These are phyloP conservation scores for Netelia fuscicornis DNA, from an alignment of 2,888 invertebrate species.

Conservation along the genomic window DNA sequence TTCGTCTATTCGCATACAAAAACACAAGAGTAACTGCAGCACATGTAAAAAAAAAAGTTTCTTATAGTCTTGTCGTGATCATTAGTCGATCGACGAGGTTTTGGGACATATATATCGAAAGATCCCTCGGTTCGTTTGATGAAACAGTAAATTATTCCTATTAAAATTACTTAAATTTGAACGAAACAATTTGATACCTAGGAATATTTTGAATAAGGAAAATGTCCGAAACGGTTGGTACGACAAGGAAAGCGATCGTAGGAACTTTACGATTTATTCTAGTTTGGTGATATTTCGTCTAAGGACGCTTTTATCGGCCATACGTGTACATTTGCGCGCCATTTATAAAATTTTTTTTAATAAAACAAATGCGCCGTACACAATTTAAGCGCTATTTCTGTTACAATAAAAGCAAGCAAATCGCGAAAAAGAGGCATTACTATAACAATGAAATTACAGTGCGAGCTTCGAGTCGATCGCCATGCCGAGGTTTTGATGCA, in stretches of 20 bases:
- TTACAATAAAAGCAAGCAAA: neutral
- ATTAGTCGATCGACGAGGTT: neutral
- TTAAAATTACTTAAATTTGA: constrained; percentile 42
- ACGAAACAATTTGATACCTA: constrained; percentile 56
- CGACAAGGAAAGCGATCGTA: neutral
- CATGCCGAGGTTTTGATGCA: too few species aligned
- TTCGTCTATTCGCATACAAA: constrained; percentile 63
- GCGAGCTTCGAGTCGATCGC: too few species aligned
- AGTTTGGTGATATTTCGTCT: neutral
- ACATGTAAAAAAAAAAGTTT: constrained; percentile 16
- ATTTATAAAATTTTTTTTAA: constrained; percentile 7
- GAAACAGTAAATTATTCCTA: constrained; percentile 38
- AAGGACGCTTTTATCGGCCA: neutral
- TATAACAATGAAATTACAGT: too few species aligned
- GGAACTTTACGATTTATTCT: neutral
- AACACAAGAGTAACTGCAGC: constrained; percentile 64
- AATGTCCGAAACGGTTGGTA: constrained; percentile 51
- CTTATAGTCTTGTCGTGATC: neutral
- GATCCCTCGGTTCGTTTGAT: neutral
- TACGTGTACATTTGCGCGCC: constrained; percentile 1
- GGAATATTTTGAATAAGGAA: constrained; percentile 59
- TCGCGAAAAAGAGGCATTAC: too few species aligned
- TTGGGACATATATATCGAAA: neutral
- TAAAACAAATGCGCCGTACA: neutral
- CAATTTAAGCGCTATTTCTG: neutral